Conservation (phyloP, 2,888 invertebrate species). For the Hyppa rectilinea region DNA sequence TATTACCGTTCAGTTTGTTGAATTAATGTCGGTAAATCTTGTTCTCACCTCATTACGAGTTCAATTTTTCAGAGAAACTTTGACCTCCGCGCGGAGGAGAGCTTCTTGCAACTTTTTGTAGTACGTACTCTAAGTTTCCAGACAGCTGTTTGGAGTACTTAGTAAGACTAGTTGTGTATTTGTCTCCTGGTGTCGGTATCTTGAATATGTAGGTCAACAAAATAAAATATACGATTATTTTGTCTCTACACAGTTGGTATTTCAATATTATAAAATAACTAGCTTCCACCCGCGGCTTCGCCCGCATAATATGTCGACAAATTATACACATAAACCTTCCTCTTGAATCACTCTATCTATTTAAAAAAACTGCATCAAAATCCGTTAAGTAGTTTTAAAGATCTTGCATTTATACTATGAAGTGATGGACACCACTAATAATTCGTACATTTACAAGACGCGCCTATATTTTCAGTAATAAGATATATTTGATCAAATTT, state of each 20-base stretch:
- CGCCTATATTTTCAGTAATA: neutral
- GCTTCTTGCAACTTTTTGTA: slow-evolving; percentile 47
- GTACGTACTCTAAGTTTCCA: slow-evolving; percentile 35
- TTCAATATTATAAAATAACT: neutral
- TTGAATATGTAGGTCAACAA: slow-evolving; percentile 21
- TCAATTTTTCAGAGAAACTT: slow-evolving; percentile 53
- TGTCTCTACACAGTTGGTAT: neutral
- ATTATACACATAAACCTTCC: too few species aligned
- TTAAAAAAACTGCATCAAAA: too few species aligned
- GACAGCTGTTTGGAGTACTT: slow-evolving; percentile 45
- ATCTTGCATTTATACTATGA: too few species aligned
- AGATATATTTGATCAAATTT: neutral
- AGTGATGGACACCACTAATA: neutral
- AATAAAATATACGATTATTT: slow-evolving; percentile 24
- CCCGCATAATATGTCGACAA: too few species aligned
- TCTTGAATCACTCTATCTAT: too few species aligned
- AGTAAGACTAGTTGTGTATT: slow-evolving; percentile 33
- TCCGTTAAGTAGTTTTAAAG: too few species aligned
- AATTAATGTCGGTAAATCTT: slow-evolving; percentile 49
- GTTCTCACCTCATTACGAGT: slow-evolving; percentile 50
- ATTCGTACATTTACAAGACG: neutral
- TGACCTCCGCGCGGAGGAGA: slow-evolving; percentile 25
- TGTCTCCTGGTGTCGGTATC: slow-evolving; percentile 12
- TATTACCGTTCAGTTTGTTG: slow-evolving; percentile 34
- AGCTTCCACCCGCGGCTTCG: too few species aligned